Evolutionary conservation across 2,113 vertebrate genomes (phyloP).

Genomic region (Sminthopsis crassicaudata): DNA sequence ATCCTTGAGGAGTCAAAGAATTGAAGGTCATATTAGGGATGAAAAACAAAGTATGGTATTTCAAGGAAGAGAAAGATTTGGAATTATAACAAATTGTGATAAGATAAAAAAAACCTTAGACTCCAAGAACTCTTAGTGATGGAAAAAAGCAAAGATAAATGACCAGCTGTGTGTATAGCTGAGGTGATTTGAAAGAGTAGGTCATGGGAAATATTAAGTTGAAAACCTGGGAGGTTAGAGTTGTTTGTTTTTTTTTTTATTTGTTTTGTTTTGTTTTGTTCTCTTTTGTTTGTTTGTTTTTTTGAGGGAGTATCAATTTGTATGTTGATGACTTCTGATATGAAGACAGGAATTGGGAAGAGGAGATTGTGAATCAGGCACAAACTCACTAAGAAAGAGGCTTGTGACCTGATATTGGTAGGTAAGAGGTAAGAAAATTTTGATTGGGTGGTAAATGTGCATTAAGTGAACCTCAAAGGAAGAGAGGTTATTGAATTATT

Average conservation of each 20-base stretch:
- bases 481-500: not conserved
- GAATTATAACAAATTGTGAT: not conserved
- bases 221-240: not conserved
- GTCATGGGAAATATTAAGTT: not conserved
- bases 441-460: not conserved
- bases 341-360: not conserved
- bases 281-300: not conserved
- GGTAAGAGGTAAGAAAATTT: not conserved
- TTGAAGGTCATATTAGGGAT: not conserved
- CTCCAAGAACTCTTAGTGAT: not conserved
- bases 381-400: not conserved
- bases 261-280: too few relatives aligned
- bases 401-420: not conserved
- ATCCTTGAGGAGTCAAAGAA: not conserved
- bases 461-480: not conserved
- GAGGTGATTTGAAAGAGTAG: not conserved
- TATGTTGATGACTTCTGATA: not conserved
- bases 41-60: not conserved
- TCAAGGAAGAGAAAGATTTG: not conserved
- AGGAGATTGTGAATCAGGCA: not conserved
- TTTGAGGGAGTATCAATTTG: not conserved
- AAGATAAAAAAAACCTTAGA: not conserved
- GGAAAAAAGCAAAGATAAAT: not conserved
- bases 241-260: not conserved
- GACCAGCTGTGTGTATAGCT: not conserved